Base-by-base conservation (phyloP, 2,797 vertebrate species). In the Poeciliopsis presidionis region DNA sequence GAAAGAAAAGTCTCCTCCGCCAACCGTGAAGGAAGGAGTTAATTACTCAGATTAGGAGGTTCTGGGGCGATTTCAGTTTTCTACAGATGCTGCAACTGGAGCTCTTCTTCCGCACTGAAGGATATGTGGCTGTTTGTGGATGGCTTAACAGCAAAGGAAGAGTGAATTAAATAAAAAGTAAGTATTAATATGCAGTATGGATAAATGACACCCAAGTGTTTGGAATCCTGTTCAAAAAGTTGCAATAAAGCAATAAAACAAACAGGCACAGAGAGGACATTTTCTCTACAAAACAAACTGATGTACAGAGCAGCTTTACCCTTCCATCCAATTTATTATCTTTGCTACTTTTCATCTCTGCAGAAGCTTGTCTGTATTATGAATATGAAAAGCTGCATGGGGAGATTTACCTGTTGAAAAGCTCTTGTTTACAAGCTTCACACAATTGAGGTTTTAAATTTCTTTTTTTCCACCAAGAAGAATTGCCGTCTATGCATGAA, bases 21-120 rank as follows among this genome's bases (percentile, higher is more conserved):
- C 92, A 83, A 91, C 95, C 94, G 84, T 95, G 95, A 95, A 95
- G 90, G 92, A 91, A 95, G 91, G 91, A 95, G 94, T 95, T 96
- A 96, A 96, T 96, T 96, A 94, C 92, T 91, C 74, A 59, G 87
- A 91, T 92, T 92, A 80, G 82, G 75, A 79, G 83, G 39, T 93
- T 92, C 85, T 86, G 83, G 86, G 89, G 82, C 72, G 63, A 73
- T 80, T 86, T 85, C 11, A 76, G 73, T 80, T 77, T 88, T 69
- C 75, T 88, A 74, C 86, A 80, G 84, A 83, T 63, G 69, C 71
- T 47, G 83, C 70, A 82, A 81, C 76, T 51, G 25, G 57, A 78
- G 82, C 84, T 88, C 85, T 43, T 91, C 90, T 90, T 89, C 83
- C 77, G 77, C 85, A 87, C 90, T 84, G 78, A 75, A 69, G 88